phyloP scores from a whole-genome alignment of 2,797 vertebrate species.

The Acipenser ruthenus region DNA sequence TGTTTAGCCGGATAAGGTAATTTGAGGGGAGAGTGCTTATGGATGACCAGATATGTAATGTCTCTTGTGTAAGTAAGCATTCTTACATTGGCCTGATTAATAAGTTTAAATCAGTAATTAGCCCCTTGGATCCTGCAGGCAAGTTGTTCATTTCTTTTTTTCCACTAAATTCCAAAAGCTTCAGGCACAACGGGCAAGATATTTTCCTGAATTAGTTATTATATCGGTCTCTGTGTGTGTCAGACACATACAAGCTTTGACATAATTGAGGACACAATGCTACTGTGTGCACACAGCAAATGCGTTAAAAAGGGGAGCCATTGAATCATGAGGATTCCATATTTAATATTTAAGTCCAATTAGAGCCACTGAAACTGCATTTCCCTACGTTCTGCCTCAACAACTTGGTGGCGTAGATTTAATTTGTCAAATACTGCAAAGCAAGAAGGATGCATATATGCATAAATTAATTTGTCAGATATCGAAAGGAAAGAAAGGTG shows the following conservation, averaged over 20 bases:
- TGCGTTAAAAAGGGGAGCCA: conserved; percentile 26
- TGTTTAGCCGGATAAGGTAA: conserved; percentile 35
- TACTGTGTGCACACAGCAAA: conserved; percentile 26
- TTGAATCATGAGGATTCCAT: conserved; percentile 43
- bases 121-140: conserved; percentile 39
- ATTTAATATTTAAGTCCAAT: conserved; percentile 58
- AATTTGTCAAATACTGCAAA: too few relatives aligned
- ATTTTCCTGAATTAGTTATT: conserved; percentile 54
- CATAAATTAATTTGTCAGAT: conserved; percentile 39
- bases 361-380: conserved; percentile 37
- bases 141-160: conserved; percentile 19
- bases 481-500: conserved; percentile 16
- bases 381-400: background rate
- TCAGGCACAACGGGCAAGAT: conserved; percentile 55
- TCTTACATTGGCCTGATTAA: conserved; percentile 46
- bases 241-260: conserved; percentile 42
- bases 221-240: conserved; percentile 45
- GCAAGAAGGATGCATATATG: conserved; percentile 15
- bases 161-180: conserved; percentile 31
- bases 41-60: conserved; percentile 55
- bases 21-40: conserved; percentile 12
- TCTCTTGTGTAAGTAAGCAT: conserved; percentile 39
- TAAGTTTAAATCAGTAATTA: conserved; percentile 61
- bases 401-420: background rate
- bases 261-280: conserved; percentile 41